Evolutionary conservation across 1,140 invertebrate genomes (phyloP).

Genomic region (Dendrolimus kikuchii): DNA sequence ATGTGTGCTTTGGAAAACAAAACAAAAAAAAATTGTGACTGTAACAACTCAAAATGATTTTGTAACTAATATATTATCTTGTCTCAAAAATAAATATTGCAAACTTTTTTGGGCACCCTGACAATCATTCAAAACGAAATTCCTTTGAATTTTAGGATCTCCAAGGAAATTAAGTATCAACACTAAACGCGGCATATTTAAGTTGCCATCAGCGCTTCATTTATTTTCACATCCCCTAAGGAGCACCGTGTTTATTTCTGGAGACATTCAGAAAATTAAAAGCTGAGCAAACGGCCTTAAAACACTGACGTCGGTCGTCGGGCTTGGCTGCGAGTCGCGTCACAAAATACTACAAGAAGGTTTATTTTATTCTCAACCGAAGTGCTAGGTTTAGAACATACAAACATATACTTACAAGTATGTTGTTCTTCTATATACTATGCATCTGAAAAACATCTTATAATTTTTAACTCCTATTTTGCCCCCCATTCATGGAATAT

Average conservation of each 20-base stretch:
- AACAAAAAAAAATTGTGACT: too few species aligned
- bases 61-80: not conserved
- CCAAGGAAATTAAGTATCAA: constrained; percentile 26
- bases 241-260: constrained; percentile 18
- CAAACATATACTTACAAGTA: too few species aligned
- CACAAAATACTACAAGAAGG: too few species aligned
- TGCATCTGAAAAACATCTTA: too few species aligned
- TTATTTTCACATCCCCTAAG: constrained; percentile 15
- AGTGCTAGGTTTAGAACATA: too few species aligned
- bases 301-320: not conserved
- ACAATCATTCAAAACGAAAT: constrained; percentile 2
- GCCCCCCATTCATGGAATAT: too few species aligned
- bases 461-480: too few species aligned
- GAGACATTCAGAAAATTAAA: constrained; percentile 27
- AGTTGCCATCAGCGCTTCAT: constrained; percentile 20
- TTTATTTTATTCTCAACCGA: too few species aligned
- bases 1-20: too few species aligned
- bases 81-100: not conserved
- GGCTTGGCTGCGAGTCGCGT: too few species aligned
- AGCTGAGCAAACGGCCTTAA: constrained; percentile 11
- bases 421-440: too few species aligned
- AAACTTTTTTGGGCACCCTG: constrained; percentile 6
- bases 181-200: constrained; percentile 20
- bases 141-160: constrained; percentile 14
- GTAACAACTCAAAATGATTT: too few species aligned